Evolutionary conservation across 2,113 vertebrate species (phyloP).

Genomic region (Gallinago jamesoni): DNA sequence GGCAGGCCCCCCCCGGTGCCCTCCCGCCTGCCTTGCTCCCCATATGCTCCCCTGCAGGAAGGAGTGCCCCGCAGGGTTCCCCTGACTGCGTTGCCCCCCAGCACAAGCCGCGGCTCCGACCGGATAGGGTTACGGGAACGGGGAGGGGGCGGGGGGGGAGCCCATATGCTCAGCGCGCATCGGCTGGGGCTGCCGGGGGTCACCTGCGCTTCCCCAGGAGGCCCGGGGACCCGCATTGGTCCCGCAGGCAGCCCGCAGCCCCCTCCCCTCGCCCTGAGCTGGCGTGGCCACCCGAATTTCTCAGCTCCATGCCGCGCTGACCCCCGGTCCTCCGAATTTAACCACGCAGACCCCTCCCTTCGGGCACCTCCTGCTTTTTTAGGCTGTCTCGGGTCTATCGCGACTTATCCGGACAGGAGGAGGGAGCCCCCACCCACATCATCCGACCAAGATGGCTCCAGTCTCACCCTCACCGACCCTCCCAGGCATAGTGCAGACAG

Average conservation of each 20-base stretch:
- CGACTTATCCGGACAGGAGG: background rate
- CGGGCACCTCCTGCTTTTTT: fast-evolving
- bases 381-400: background rate
- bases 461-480: background rate
- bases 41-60: slow-evolving; percentile 23
- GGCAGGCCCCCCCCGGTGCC: background rate
- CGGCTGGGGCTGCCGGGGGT: background rate
- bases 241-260: background rate
- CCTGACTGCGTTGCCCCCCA: background rate
- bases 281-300: background rate
- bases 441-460: fast-evolving
- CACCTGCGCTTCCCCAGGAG: background rate
- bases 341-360: background rate
- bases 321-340: background rate
- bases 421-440: background rate
- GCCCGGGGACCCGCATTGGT: background rate
- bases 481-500: background rate
- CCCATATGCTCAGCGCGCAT: slow-evolving; percentile 14
- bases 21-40: background rate
- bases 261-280: background rate
- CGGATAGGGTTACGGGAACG: slow-evolving; percentile 23
- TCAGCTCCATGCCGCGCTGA: background rate
- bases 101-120: background rate
- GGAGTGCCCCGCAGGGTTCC: background rate
- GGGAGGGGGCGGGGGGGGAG: background rate